Evolutionary conservation across 2,113 vertebrate species (phyloP), one percentile per base, ranked within the genome.

Genomic region (Brachyhypopomus gauderio): DNA sequence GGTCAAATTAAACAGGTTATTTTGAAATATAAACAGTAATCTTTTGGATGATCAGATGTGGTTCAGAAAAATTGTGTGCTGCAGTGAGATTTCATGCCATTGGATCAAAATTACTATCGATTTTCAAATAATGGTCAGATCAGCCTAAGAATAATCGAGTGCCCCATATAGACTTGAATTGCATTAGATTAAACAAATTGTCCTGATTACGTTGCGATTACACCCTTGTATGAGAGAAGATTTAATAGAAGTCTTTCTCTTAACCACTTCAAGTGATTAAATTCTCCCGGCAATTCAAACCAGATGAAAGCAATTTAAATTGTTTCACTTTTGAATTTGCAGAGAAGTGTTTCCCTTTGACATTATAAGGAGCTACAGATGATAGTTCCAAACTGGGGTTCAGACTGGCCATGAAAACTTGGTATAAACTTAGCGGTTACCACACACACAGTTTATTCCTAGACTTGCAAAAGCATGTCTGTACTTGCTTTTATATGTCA

Each of bases 171-270:
- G 77, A 56, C 64, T 22, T 56, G 19, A 76, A 69, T 62, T 23
- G 38, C 41, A 84, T 83, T 83, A 41, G 38, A 75, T 56, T 38
- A 77, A 79, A 45, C 70, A 78, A 59, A 73, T 38, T 75, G 74
- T 83, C 70, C 81, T 76, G 81, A 85, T 83, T 85, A 81, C 73
- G 75, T 55, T 66, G 59, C 75, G 75, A 83, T 85, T 83, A 80
- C 48, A 63, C 80, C 75, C 78, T 63, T 16, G 59, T 73, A 84
- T 67, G 62, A 74, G 59, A 59, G 34, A 73, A 76, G 23, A 78
- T 80, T 83, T 79, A 81, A 83, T 85, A 77, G 79, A 83, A 85
- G 12, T 79, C 11, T 72, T 78, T 75, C 75, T 80, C 79, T 74
- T 74, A 69, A 55, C 69, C 14, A 66, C 78, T 63, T 16, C n/a